Conservation (phyloP, 2,888 invertebrate species). For the Elegia similella region DNA sequence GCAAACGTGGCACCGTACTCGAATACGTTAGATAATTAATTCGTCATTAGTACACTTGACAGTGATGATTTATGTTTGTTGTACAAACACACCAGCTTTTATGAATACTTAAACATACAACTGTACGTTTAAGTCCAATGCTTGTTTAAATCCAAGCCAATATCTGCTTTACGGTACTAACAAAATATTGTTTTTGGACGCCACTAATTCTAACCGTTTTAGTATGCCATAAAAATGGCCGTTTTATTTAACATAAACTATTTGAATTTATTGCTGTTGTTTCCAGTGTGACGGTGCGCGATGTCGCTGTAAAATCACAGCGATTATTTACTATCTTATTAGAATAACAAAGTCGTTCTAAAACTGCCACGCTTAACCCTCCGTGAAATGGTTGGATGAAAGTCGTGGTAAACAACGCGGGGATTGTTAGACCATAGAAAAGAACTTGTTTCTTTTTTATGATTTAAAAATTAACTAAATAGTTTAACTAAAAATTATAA, state of each 20-base stretch:
- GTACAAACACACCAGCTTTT: slow-evolving; percentile 3
- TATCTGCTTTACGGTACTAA: slow-evolving; percentile 42
- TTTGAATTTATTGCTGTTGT: slow-evolving; percentile 64
- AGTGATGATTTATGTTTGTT: slow-evolving; percentile 8
- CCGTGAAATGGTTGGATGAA: too few species aligned
- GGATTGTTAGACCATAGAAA: too few species aligned
- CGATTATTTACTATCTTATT: slow-evolving; percentile 44
- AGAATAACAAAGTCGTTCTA: slow-evolving; percentile 43
- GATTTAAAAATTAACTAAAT: too few species aligned
- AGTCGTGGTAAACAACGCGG: too few species aligned
- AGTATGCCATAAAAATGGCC: slow-evolving; percentile 56
- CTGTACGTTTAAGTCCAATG: slow-evolving; percentile 16
- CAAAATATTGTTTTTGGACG: slow-evolving; percentile 56
- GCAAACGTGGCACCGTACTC: background rate
- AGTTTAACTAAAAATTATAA: too few species aligned
- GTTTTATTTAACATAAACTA: slow-evolving; percentile 63
- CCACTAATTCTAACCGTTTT: slow-evolving; percentile 56
- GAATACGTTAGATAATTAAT: slow-evolving; percentile 9
- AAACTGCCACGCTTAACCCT: slow-evolving; percentile 32
- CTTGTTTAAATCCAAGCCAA: slow-evolving; percentile 30
- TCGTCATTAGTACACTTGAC: background rate
- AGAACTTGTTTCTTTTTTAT: too few species aligned
- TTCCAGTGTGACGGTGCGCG: slow-evolving; percentile 55
- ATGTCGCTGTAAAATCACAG: slow-evolving; percentile 50
- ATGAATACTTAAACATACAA: slow-evolving; percentile 7